phyloP scores from a whole-genome alignment of 2,888 invertebrate genomes.

The Stenoptilia bipunctidactyla region DNA sequence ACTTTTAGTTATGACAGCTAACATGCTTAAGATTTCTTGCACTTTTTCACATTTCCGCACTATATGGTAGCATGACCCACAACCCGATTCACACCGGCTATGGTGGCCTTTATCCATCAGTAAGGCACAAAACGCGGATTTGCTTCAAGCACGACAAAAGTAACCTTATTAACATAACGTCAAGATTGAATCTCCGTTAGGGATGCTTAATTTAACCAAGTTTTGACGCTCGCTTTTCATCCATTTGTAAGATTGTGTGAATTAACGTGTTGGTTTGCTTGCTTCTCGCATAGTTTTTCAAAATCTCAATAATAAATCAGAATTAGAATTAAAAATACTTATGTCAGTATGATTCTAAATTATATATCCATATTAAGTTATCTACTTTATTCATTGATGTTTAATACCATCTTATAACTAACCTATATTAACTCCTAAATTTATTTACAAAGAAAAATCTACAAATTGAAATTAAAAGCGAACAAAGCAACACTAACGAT shows the following conservation, averaged over 20 bases:
- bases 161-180: not conserved
- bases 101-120: conserved; percentile 25
- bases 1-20: too few species aligned
- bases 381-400: too few species aligned
- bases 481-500: conserved; percentile 1
- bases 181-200: conserved; percentile 43
- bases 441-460: too few species aligned
- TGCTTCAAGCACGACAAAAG: not conserved
- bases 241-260: conserved; percentile 47
- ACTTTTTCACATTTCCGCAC: conserved; percentile 38
- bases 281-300: conserved; percentile 40
- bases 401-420: too few species aligned
- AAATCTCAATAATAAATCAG: too few species aligned
- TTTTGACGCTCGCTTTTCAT: conserved; percentile 61
- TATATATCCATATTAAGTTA: too few species aligned
- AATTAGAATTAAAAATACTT: too few species aligned
- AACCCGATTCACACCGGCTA: conserved; percentile 67
- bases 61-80: conserved; percentile 40
- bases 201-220: conserved; percentile 54
- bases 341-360: too few species aligned
- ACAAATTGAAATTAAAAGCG: too few species aligned
- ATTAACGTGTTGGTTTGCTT: conserved; percentile 63
- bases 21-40: too few species aligned
- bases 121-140: not conserved
- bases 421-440: too few species aligned